phyloP scores from a whole-genome alignment of 2,797 vertebrate species.

The Simalia tracyae region DNA sequence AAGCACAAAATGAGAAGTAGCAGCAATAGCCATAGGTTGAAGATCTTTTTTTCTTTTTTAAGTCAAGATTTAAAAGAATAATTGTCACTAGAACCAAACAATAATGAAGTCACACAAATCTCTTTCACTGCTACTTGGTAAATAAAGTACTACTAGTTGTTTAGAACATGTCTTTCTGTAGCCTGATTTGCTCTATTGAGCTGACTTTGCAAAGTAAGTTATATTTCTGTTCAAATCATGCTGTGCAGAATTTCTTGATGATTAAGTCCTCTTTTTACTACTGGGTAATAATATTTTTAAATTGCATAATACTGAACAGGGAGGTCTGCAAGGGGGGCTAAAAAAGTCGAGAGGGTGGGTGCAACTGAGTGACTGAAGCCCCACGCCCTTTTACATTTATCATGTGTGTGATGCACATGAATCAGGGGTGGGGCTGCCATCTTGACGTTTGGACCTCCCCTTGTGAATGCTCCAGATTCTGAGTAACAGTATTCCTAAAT shows the following conservation, averaged over 20 bases:
- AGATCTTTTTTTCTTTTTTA: background rate
- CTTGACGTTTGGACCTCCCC: background rate
- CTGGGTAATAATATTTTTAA: background rate
- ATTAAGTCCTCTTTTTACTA: background rate
- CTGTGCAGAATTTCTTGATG: background rate
- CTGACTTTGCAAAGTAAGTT: background rate
- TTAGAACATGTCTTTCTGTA: background rate
- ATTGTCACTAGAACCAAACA: background rate
- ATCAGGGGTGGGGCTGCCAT: background rate
- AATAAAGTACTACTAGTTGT: background rate
- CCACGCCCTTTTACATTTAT: background rate
- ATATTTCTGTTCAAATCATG: background rate
- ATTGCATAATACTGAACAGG: background rate
- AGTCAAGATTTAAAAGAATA: background rate
- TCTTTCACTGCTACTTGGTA: background rate
- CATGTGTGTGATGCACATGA: background rate
- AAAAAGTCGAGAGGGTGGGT: background rate
- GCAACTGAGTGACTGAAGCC: background rate
- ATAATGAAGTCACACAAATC: background rate
- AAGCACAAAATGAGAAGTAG: constrained; percentile 3
- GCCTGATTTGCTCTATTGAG: background rate
- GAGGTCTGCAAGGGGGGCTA: background rate
- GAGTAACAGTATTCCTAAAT: too few relatives aligned
- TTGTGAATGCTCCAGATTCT: background rate
- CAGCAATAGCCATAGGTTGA: background rate